Evolutionary conservation across 1,140 invertebrate genomes (phyloP).

Genomic region (Aphaenogaster floridana): DNA sequence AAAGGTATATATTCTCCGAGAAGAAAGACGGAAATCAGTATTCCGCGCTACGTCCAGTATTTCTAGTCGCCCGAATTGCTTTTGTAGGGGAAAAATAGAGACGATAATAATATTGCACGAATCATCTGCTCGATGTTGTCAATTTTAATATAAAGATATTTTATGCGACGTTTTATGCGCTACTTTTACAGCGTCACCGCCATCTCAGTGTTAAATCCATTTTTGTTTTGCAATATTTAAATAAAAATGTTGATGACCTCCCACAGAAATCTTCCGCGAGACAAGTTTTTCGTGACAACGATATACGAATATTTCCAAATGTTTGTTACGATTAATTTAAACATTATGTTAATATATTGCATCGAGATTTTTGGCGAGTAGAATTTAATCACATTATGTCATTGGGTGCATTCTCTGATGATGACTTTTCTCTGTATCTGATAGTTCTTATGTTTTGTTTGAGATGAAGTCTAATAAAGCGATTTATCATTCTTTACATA

Average conservation of each 20-base stretch:
- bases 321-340: slow-evolving; percentile 30
- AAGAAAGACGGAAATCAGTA: slow-evolving; percentile 40
- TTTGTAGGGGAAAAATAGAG: slow-evolving; percentile 32
- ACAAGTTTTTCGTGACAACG: slow-evolving; percentile 24
- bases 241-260: slow-evolving; percentile 35
- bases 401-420: neutral
- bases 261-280: slow-evolving; percentile 20
- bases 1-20: slow-evolving; percentile 13
- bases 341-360: slow-evolving; percentile 15
- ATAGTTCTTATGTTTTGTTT: slow-evolving; percentile 17
- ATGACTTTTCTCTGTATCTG: neutral
- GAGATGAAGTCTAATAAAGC: slow-evolving; percentile 33
- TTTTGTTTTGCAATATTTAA: slow-evolving; percentile 29
- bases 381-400: slow-evolving; percentile 15
- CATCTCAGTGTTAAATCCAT: slow-evolving; percentile 5
- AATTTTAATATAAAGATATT: slow-evolving; percentile 48
- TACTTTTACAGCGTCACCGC: neutral
- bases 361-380: slow-evolving; percentile 21
- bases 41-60: slow-evolving; percentile 46
- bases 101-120: slow-evolving; percentile 3
- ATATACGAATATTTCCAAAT: slow-evolving; percentile 17
- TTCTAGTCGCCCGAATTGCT: slow-evolving; percentile 48
- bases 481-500: slow-evolving; percentile 28
- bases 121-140: slow-evolving; percentile 10
- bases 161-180: slow-evolving; percentile 5